A percentile compares a stretch with the other conserved stretches of the same genome.
Evolutionary conservation across 2,113 vertebrate genomes (phyloP).

Genomic region (Gambusia affinis): DNA sequence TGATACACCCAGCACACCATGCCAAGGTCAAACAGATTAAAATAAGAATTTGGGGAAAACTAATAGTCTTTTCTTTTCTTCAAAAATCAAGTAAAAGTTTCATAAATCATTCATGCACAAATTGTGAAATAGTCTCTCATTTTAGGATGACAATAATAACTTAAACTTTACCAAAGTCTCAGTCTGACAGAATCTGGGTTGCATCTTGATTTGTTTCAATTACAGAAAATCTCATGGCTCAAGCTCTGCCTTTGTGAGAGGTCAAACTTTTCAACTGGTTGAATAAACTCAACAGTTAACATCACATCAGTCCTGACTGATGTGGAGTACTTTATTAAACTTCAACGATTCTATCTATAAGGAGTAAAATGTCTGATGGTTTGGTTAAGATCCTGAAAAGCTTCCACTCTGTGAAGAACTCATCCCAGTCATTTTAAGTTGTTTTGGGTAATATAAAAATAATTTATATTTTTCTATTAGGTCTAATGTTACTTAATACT

Average conservation of each 20-base stretch:
- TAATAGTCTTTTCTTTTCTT: background rate
- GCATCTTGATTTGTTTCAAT: background rate
- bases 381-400: no score
- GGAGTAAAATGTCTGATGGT: no score
- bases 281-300: background rate
- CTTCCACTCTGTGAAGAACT: no score
- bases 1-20: background rate
- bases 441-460: no score
- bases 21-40: background rate
- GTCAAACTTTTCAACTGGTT: background rate
- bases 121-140: background rate
- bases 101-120: background rate
- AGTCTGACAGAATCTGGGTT: background rate
- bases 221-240: background rate
- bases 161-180: background rate
- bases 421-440: no score
- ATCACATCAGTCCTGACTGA: no score
- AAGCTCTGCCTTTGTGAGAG: background rate
- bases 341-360: no score
- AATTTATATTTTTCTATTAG: no score
- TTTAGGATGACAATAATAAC: background rate
- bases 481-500: no score
- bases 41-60: background rate
- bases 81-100: background rate
- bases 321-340: no score